Evolutionary conservation across 2,113 vertebrate species (phyloP).

Genomic region (Rhadina sibilatrix): DNA sequence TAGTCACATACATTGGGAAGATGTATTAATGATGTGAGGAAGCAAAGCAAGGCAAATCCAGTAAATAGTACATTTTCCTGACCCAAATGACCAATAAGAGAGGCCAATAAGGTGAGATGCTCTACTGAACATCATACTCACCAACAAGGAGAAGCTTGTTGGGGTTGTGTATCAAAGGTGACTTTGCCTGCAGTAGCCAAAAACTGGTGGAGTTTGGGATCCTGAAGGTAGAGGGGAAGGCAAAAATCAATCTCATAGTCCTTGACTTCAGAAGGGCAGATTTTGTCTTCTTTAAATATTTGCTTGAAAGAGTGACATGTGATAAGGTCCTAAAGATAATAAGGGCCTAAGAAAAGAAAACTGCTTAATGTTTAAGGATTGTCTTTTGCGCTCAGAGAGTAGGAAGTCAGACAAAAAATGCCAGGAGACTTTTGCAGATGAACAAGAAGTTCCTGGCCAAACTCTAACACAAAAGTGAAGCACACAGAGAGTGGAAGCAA

Average conservation of each 20-base stretch:
- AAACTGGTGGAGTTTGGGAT: not conserved
- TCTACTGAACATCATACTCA: not conserved
- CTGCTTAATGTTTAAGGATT: not conserved
- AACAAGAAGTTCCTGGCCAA: not conserved
- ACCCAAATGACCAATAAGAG: not conserved
- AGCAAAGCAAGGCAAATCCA: not conserved
- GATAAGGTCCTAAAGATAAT: not conserved
- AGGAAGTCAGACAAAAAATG: not conserved
- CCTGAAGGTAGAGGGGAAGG: not conserved
- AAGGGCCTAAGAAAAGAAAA: not conserved
- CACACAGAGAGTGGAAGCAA: not conserved
- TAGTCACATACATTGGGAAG: not conserved
- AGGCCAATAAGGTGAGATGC: not conserved
- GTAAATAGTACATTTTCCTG: not conserved
- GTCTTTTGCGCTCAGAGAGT: not conserved
- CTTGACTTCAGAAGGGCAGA: not conserved
- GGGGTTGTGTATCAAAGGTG: not conserved
- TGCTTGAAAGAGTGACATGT: not conserved
- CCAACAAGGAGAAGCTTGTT: not conserved
- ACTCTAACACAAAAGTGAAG: not conserved
- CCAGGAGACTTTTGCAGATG: not conserved
- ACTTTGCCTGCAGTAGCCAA: not conserved
- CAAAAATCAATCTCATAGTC: not conserved
- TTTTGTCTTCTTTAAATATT: not conserved
- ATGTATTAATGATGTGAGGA: not conserved